A percentile compares a stretch with the other conserved stretches of the same genome.
Evolutionary conservation across 2,797 vertebrate species (phyloP).

Genomic region (Sibirionetta formosa): DNA sequence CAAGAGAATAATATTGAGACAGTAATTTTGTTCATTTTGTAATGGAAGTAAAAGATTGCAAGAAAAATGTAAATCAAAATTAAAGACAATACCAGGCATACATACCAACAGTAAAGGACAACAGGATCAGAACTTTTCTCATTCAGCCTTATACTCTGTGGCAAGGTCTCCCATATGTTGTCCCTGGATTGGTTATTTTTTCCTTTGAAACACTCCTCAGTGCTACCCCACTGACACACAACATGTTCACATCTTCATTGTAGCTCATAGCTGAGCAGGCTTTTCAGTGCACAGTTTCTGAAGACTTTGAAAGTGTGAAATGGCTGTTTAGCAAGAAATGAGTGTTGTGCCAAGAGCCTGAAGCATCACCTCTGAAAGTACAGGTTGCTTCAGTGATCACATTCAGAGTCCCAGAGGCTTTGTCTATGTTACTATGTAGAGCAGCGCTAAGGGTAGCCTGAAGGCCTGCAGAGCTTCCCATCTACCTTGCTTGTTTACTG

Average conservation of each 20-base stretch:
- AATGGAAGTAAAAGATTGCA: not conserved
- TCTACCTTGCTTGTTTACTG: not conserved
- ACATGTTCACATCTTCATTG: not conserved
- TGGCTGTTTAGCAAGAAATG: not conserved
- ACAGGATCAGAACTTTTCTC: not conserved
- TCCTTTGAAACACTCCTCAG: not conserved
- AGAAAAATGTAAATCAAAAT: not conserved
- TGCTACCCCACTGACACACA: not conserved
- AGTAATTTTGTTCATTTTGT: not conserved
- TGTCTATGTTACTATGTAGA: not conserved
- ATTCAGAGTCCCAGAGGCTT: not conserved
- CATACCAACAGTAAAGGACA: not conserved
- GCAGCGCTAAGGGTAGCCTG: slow-evolving; percentile 25
- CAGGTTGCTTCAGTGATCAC: not conserved
- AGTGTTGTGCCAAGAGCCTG: not conserved
- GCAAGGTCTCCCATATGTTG: not conserved
- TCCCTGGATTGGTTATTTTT: not conserved
- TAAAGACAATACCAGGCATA: not conserved
- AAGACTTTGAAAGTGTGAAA: slow-evolving; percentile 1
- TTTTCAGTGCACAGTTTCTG: not conserved
- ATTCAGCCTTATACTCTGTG: not conserved
- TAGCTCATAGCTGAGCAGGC: not conserved
- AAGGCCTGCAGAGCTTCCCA: not conserved
- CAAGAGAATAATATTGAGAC: not conserved
- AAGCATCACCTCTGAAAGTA: slow-evolving; percentile 30